Evolutionary conservation across 2,888 invertebrate species (phyloP).

Genomic region (Neuroscelio doddi): DNA sequence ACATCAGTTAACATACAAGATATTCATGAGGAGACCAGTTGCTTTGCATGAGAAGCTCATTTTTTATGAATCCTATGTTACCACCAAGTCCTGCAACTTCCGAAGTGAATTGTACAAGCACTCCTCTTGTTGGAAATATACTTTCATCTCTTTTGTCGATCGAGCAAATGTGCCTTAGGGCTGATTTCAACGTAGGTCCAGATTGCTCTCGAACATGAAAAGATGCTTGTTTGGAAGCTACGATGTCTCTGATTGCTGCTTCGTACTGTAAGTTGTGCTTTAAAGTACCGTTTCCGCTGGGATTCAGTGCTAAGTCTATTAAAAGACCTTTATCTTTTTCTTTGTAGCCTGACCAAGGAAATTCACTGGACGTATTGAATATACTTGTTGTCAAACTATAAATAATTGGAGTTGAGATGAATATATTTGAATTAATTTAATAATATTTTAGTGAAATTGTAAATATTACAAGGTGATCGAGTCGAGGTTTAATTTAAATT

Average conservation of each 20-base stretch:
- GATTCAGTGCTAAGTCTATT: conserved; percentile 82
- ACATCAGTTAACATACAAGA: conserved; percentile 72
- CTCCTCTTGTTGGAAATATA: conserved; percentile 86
- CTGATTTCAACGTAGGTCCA: conserved; percentile 92
- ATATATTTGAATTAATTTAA: no score
- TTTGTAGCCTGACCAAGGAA: conserved; percentile 88
- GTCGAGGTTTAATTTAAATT: background rate
- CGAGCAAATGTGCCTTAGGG: conserved; percentile 84
- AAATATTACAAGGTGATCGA: no score
- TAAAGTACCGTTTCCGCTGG: conserved; percentile 73
- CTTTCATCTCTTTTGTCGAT: conserved; percentile 86
- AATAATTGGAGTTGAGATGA: conserved; percentile 1
- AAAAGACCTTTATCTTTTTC: conserved; percentile 85
- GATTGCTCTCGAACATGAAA: conserved; percentile 91
- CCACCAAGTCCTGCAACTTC: conserved; percentile 94
- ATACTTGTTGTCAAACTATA: conserved; percentile 80
- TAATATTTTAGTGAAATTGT: background rate
- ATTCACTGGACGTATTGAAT: conserved; percentile 85
- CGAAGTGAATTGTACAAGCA: conserved; percentile 81
- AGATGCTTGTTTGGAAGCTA: conserved; percentile 81
- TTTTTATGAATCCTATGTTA: conserved; percentile 90
- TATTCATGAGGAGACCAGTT: conserved; percentile 79
- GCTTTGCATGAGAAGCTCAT: conserved; percentile 82
- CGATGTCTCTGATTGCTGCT: conserved; percentile 86
- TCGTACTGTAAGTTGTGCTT: conserved; percentile 93